Evolutionary conservation across 2,797 vertebrate genomes (phyloP), one percentile per base, ranked within the genome.

Genomic region (Myioborus melanocephalus): DNA sequence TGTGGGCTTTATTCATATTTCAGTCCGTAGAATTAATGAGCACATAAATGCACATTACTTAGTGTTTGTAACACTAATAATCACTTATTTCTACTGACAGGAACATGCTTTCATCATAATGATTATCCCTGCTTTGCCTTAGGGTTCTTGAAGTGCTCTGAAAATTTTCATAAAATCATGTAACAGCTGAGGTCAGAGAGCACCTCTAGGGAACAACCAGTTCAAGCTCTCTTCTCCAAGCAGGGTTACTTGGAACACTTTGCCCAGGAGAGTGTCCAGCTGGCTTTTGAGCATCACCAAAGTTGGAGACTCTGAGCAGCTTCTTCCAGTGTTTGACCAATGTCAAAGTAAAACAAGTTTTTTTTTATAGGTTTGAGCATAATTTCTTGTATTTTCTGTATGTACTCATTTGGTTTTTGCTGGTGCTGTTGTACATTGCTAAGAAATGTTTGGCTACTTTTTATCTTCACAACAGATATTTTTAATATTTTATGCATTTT

Each of bases 41-140:
- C 55, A 61, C 88, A 68, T 84, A 94, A 91, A 82, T 89, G 65
- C 43, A 69, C 27, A 15, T 92, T 90, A 72, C 64, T 94, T 92
- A 86, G 46, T 83, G 72, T 93, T 92, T 88, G 39, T 89, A 80
- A 70, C 26, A 39, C 77, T 92, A 81, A 92, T 66, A 72, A 92
- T 83, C 56, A 37, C 56, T 94, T 95, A 86, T 77, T 92, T 95
- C 83, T 77, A 27, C 52, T 90, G 87, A 89, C 69, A 73, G 81
- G 56, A 90, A 55, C 69, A 77, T 61, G 43, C 77, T 90, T 95
- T 94, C 69, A 90, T 88, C 12, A 3, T 83, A 80, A 77, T 69
- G 26, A 85, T 90, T 92, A 72, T 43, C 30, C 80, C n/a, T 92
- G 72, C 55, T 90, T 94, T 94, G 87, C 89, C 77, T 82, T 90